Conservation (phyloP, 2,888 invertebrate species). For the Mesodorylaimus sp. region DNA sequence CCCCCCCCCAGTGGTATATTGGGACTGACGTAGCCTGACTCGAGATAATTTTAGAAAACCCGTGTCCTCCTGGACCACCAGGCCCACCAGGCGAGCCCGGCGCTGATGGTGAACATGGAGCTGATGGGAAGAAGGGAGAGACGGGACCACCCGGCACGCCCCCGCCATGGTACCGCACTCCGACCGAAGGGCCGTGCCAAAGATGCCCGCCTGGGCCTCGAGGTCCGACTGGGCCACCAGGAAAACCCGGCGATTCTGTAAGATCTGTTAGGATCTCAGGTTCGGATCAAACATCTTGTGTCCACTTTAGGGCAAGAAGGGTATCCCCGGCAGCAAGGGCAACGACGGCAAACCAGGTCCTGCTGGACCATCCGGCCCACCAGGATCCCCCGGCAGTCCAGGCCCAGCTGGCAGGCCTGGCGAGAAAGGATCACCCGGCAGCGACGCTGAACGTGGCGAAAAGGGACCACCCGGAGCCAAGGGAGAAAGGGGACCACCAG, state of each 20-base stretch:
- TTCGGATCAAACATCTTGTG: too few species aligned
- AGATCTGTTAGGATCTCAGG: too few species aligned
- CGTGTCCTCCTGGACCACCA: background rate
- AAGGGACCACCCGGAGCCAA: too few species aligned
- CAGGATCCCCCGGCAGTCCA: too few species aligned
- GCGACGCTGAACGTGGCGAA: too few species aligned
- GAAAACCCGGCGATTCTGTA: background rate
- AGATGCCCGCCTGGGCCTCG: background rate
- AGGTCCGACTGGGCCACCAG: conserved; percentile 2
- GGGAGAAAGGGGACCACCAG: too few species aligned
- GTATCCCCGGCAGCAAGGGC: conserved; percentile 1
- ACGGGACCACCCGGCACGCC: background rate
- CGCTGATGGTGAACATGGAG: background rate
- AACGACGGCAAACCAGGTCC: background rate
- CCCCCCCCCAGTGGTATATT: too few species aligned
- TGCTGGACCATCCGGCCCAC: background rate
- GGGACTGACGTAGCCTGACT: too few species aligned
- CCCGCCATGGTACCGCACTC: background rate
- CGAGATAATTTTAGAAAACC: too few species aligned
- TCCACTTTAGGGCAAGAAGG: conserved; percentile 3
- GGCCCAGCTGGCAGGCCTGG: too few species aligned
- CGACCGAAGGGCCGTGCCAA: background rate
- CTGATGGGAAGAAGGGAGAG: background rate
- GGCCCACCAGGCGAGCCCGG: background rate
- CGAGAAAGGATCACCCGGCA: too few species aligned